These are phyloP conservation scores for Deilephila porcellus DNA, from an alignment of 2,888 invertebrate species.

Conservation along the genomic window DNA sequence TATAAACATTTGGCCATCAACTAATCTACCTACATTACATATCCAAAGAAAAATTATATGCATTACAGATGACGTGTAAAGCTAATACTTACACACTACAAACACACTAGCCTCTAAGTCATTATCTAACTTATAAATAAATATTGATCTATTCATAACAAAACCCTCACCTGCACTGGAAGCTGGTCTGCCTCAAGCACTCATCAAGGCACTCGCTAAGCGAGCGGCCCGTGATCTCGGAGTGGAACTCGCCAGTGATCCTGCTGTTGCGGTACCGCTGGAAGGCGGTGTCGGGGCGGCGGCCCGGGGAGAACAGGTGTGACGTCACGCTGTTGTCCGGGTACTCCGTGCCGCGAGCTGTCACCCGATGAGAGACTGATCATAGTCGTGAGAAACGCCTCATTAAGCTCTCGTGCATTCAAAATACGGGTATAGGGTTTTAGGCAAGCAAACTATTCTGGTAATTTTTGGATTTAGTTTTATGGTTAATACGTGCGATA, in stretches of 20 bases:
- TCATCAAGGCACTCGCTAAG: conserved; percentile 96
- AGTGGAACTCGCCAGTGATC: conserved; percentile 94
- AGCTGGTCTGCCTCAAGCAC: conserved; percentile 94
- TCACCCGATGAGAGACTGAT: conserved; percentile 84
- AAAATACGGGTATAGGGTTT: conserved; percentile 32
- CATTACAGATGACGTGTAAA: no score
- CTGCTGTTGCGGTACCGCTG: conserved; percentile 94
- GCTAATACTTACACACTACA: no score
- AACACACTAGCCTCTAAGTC: neutral
- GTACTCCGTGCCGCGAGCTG: conserved; percentile 95
- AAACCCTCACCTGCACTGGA: conserved; percentile 90
- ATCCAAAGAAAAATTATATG: no score
- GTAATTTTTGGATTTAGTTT: neutral
- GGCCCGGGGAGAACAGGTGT: conserved; percentile 92
- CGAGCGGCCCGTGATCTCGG: conserved; percentile 94
- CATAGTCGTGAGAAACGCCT: conserved; percentile 79
- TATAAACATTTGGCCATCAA: no score
- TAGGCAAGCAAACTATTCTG: conserved; percentile 2
- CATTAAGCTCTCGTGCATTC: conserved; percentile 68
- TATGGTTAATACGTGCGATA: conserved; percentile 3
- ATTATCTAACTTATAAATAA: no score
- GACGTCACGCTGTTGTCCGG: conserved; percentile 94
- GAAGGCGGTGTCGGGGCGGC: conserved; percentile 95
- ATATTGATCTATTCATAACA: neutral
- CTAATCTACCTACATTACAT: no score